Evolutionary conservation across 2,888 invertebrate species (phyloP).

Genomic region (Leucania comma): DNA sequence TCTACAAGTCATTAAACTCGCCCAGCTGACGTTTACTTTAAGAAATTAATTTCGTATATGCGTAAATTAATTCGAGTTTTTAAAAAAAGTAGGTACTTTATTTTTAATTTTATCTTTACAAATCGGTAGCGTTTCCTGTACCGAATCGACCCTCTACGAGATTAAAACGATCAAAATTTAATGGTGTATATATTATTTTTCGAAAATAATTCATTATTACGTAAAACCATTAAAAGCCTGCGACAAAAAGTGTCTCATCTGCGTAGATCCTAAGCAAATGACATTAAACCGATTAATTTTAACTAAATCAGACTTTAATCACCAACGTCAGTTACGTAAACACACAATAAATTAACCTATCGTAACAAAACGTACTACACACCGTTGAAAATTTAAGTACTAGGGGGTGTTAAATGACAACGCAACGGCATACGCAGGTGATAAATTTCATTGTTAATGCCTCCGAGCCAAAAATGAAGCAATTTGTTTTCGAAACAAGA

Average conservation of each 20-base stretch:
- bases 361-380: slow-evolving; percentile 45
- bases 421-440: slow-evolving; percentile 79
- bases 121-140: no score
- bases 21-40: no score
- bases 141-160: no score
- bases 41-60: no score
- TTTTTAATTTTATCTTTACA: no score
- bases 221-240: background rate
- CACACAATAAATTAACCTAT: slow-evolving; percentile 40
- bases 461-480: slow-evolving; percentile 85
- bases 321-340: slow-evolving; percentile 19
- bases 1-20: no score
- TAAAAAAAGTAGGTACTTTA: no score
- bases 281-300: background rate
- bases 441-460: slow-evolving; percentile 86
- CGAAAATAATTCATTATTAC: no score
- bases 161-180: no score
- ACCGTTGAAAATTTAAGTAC: slow-evolving; percentile 53
- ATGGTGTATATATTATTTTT: no score
- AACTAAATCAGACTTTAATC: slow-evolving; percentile 11
- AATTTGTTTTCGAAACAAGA: slow-evolving; percentile 86
- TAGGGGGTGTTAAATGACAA: slow-evolving; percentile 72
- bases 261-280: background rate
- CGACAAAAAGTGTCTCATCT: background rate
- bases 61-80: no score